Conservation (phyloP, 2,888 invertebrate species). For the Nomada fabriciana region DNA sequence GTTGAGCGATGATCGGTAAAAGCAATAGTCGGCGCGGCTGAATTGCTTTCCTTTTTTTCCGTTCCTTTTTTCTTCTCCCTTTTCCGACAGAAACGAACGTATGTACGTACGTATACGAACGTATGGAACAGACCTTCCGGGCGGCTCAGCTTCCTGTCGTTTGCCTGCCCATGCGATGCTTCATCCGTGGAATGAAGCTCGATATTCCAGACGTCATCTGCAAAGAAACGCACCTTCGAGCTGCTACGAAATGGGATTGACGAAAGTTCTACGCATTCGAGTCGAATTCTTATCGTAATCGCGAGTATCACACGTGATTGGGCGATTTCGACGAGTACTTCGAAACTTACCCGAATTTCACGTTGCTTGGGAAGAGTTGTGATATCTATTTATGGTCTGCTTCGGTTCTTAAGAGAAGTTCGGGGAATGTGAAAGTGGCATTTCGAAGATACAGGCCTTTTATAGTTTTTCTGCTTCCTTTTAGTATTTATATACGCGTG, state of each 20-base stretch:
- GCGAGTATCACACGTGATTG: neutral
- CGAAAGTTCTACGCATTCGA: neutral
- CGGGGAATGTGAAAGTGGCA: too few species aligned
- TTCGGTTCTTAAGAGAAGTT: too few species aligned
- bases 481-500: too few species aligned
- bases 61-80: neutral
- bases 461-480: too few species aligned
- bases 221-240: constrained; percentile 20
- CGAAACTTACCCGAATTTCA: too few species aligned
- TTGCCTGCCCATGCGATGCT: constrained; percentile 24
- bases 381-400: too few species aligned
- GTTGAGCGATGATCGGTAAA: constrained; percentile 43
- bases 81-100: constrained; percentile 1
- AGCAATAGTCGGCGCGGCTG: constrained; percentile 29
- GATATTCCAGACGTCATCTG: constrained; percentile 27
- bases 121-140: constrained; percentile 13
- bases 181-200: constrained; percentile 10
- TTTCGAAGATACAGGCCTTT: too few species aligned
- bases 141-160: constrained; percentile 28
- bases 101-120: neutral
- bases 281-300: neutral
- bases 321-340: neutral
- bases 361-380: too few species aligned
- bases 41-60: neutral
- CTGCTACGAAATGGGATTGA: constrained; percentile 25